A percentile compares a stretch with the other conserved stretches of the same genome.
phyloP scores from a whole-genome alignment of 2,113 vertebrate species.

The Hemiprocne comata region DNA sequence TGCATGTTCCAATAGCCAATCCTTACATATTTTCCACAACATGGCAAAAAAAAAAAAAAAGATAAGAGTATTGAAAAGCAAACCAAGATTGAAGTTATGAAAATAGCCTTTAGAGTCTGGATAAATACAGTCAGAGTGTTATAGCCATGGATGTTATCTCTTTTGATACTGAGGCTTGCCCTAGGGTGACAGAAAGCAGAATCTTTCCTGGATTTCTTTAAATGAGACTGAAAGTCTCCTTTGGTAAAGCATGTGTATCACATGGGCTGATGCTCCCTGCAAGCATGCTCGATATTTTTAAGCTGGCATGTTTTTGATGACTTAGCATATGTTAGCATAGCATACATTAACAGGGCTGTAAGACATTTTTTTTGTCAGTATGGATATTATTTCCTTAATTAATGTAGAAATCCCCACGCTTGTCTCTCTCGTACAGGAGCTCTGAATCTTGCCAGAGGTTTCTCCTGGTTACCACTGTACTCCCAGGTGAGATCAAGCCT shows the following conservation, averaged over 20 bases:
- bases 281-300: conserved; percentile 21
- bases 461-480: neutral
- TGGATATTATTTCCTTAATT: neutral
- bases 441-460: neutral
- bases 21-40: neutral
- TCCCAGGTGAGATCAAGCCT: neutral
- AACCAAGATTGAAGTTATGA: conserved; percentile 7
- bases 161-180: conserved; percentile 39
- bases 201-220: conserved; percentile 37
- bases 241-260: neutral
- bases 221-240: conserved; percentile 21
- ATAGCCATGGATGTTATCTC: neutral
- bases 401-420: neutral
- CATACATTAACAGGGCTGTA: neutral
- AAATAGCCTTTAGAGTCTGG: conserved; percentile 8
- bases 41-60: neutral
- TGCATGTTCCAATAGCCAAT: neutral
- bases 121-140: conserved; percentile 4
- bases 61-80: neutral
- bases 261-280: neutral
- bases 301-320: conserved; percentile 30
- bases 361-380: neutral
- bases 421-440: neutral
- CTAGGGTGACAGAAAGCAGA: conserved; percentile 49
- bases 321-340: conserved; percentile 30